Conservation (phyloP, 2,888 invertebrate species). For the Acleris emargana region DNA sequence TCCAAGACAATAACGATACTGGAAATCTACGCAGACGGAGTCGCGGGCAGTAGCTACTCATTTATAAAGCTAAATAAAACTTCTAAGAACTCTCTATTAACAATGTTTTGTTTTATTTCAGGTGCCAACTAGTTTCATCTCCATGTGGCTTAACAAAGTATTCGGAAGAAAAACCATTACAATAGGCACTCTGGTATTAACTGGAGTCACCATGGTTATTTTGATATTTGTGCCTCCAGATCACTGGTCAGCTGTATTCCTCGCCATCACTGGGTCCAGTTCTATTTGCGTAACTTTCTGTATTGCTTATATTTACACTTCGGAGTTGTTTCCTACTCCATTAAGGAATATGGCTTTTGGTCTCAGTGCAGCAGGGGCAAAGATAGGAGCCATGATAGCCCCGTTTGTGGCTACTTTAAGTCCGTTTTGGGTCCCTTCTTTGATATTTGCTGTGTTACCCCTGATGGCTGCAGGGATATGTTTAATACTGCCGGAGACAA, state of each 20-base stretch:
- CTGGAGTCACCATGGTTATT: slow-evolving; percentile 48
- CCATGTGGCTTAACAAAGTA: slow-evolving; percentile 50
- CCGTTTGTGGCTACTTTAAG: slow-evolving; percentile 57
- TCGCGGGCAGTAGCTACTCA: too few species aligned
- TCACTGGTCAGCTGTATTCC: slow-evolving; percentile 46
- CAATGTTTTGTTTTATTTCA: slow-evolving; percentile 45
- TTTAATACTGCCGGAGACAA: slow-evolving; percentile 61
- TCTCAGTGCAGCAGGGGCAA: slow-evolving; percentile 52
- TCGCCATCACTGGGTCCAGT: slow-evolving; percentile 50
- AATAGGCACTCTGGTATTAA: slow-evolving; percentile 41
- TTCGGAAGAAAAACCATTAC: slow-evolving; percentile 51
- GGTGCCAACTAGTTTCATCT: slow-evolving; percentile 48
- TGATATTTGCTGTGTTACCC: slow-evolving; percentile 54
- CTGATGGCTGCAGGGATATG: slow-evolving; percentile 54
- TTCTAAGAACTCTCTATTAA: too few species aligned
- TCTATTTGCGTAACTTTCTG: slow-evolving; percentile 45
- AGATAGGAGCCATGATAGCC: slow-evolving; percentile 58
- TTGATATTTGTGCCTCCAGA: slow-evolving; percentile 49
- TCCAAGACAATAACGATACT: too few species aligned
- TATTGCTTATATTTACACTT: slow-evolving; percentile 51
- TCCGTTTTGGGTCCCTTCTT: slow-evolving; percentile 57
- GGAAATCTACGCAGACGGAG: too few species aligned
- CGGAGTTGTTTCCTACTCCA: slow-evolving; percentile 64
- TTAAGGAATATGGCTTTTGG: slow-evolving; percentile 63
- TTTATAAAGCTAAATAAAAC: too few species aligned